Conservation (phyloP, 2,113 vertebrate species). For the Microtus pennsylvanicus region DNA sequence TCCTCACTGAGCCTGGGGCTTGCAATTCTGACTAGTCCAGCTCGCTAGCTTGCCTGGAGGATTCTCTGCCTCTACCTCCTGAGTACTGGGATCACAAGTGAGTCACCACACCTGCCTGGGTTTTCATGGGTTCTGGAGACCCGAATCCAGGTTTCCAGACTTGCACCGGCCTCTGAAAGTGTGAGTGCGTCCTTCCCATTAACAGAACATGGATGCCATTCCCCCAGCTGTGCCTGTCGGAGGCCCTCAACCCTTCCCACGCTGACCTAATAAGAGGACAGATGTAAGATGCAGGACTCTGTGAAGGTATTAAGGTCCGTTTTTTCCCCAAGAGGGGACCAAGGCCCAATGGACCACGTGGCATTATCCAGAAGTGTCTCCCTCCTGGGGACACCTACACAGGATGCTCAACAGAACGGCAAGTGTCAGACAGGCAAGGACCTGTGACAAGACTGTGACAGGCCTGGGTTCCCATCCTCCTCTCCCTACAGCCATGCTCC, state of each 20-base stretch:
- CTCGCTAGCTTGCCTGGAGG: not conserved
- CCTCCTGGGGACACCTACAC: not conserved
- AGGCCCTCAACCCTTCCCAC: not conserved
- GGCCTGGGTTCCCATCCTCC: not conserved
- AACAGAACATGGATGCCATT: not conserved
- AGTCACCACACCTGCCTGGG: not conserved
- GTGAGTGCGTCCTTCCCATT: not conserved
- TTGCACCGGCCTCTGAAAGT: not conserved
- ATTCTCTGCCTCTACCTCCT: not conserved
- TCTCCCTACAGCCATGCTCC: not conserved
- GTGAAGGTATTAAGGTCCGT: not conserved
- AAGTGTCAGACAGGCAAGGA: not conserved
- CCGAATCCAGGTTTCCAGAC: not conserved
- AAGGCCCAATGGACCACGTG: not conserved
- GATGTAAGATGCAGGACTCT: not conserved
- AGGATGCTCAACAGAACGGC: not conserved
- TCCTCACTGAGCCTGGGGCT: not conserved
- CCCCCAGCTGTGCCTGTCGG: not conserved
- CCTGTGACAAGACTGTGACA: not conserved
- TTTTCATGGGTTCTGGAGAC: not conserved
- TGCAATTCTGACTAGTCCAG: not conserved
- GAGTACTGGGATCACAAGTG: not conserved
- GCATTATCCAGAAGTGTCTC: not conserved
- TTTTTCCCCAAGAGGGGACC: not conserved
- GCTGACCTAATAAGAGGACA: not conserved